Evolutionary conservation across 2,797 vertebrate genomes (phyloP).

Genomic region (Lutjanus campechanus): DNA sequence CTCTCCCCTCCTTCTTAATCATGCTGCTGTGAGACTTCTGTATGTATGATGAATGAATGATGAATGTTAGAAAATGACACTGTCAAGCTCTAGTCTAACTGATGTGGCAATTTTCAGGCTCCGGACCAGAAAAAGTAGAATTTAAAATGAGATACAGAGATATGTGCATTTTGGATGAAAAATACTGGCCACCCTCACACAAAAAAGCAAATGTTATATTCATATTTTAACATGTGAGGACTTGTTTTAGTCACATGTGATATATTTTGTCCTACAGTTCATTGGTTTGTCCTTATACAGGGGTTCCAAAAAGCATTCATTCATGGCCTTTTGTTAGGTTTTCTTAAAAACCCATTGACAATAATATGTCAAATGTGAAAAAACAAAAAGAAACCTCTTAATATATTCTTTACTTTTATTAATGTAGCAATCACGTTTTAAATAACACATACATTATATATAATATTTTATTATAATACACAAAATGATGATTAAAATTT

Average conservation of each 20-base stretch:
- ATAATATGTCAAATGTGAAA: too few species aligned
- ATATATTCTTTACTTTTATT: too few species aligned
- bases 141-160: constrained; percentile 1
- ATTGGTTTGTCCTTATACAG: too few species aligned
- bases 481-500: too few species aligned
- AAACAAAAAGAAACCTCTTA: too few species aligned
- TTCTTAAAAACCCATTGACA: too few species aligned
- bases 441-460: too few species aligned
- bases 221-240: background rate
- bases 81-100: background rate
- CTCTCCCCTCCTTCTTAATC: constrained; percentile 5
- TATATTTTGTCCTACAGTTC: background rate
- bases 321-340: too few species aligned
- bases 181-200: background rate
- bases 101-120: background rate
- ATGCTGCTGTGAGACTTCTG: background rate
- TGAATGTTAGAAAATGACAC: background rate
- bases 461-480: too few species aligned
- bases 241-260: background rate
- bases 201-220: background rate
- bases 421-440: too few species aligned
- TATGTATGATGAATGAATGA: background rate
- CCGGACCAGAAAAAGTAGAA: background rate
- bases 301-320: too few species aligned
- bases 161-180: background rate